phyloP scores from a whole-genome alignment of 2,113 vertebrate species.

The Cololabis saira region DNA sequence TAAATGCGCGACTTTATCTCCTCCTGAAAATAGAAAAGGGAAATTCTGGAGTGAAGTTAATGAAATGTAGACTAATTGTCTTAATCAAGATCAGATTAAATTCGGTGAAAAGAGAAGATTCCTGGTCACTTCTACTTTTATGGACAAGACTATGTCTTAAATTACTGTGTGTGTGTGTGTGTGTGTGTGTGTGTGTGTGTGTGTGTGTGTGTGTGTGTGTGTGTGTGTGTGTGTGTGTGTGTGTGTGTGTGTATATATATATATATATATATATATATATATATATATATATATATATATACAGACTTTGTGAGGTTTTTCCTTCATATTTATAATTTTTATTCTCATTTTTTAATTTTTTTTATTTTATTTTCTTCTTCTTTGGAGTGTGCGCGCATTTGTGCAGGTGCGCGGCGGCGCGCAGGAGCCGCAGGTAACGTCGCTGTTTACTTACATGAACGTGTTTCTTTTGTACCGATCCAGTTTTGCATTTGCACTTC shows the following conservation, averaged over 20 bases:
- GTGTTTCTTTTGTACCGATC: slow-evolving; percentile 48
- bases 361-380: too few relatives aligned
- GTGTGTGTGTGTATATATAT: too few relatives aligned
- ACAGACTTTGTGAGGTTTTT: too few relatives aligned
- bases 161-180: too few relatives aligned
- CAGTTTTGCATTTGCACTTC: slow-evolving; percentile 56
- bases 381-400: too few relatives aligned
- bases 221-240: slow-evolving; percentile 8
- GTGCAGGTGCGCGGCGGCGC: slow-evolving; percentile 68
- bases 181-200: slow-evolving; percentile 20
- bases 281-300: too few relatives aligned
- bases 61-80: slow-evolving; percentile 14
- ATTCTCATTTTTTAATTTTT: too few relatives aligned
- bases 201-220: slow-evolving; percentile 8
- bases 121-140: neutral
- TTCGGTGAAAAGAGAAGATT: neutral
- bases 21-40: slow-evolving; percentile 7
- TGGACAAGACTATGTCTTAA: too few relatives aligned
- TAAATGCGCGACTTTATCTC: neutral
- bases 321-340: too few relatives aligned
- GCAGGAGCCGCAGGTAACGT: slow-evolving; percentile 73
- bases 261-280: too few relatives aligned
- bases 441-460: slow-evolving; percentile 64
- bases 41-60: slow-evolving; percentile 7
- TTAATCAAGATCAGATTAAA: slow-evolving; percentile 19